phyloP scores from a whole-genome alignment of 2,113 vertebrate genomes.

The Stercorarius parasiticus region DNA sequence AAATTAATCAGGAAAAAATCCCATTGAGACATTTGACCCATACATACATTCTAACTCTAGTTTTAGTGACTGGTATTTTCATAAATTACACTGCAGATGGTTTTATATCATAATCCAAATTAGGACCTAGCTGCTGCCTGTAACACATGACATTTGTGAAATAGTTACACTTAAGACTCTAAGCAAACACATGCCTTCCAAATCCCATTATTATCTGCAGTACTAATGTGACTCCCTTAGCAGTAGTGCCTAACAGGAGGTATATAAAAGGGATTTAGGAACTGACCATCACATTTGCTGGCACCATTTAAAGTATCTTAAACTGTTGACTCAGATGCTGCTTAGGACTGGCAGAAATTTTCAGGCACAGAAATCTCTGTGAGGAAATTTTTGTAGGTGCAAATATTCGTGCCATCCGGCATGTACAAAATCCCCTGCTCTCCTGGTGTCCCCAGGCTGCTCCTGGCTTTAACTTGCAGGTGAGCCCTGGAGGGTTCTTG shows the following conservation, averaged over 20 bases:
- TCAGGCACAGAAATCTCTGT: not conserved
- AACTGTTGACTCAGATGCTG: not conserved
- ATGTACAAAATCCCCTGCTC: not conserved
- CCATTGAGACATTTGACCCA: not conserved
- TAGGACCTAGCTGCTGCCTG: rapidly evolving
- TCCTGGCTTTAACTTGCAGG: not conserved
- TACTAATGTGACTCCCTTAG: not conserved
- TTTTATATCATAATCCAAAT: not conserved
- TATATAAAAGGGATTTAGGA: not conserved
- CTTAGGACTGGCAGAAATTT: not conserved
- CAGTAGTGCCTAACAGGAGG: not conserved
- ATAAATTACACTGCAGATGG: not conserved
- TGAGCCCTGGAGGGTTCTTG: not conserved
- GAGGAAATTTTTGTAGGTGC: not conserved
- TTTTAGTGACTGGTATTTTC: not conserved
- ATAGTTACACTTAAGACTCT: not conserved
- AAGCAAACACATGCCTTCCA: not conserved
- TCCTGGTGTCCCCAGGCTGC: not conserved
- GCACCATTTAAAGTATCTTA: not conserved
- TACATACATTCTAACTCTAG: not conserved
- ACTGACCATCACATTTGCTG: not conserved
- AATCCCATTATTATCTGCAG: not conserved
- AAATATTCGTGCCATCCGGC: not conserved
- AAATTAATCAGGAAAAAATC: not conserved
- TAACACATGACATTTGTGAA: not conserved